These are phyloP conservation scores for Oceanodroma tethys DNA, from an alignment of 2,113 vertebrate species.

Conservation along the genomic window DNA sequence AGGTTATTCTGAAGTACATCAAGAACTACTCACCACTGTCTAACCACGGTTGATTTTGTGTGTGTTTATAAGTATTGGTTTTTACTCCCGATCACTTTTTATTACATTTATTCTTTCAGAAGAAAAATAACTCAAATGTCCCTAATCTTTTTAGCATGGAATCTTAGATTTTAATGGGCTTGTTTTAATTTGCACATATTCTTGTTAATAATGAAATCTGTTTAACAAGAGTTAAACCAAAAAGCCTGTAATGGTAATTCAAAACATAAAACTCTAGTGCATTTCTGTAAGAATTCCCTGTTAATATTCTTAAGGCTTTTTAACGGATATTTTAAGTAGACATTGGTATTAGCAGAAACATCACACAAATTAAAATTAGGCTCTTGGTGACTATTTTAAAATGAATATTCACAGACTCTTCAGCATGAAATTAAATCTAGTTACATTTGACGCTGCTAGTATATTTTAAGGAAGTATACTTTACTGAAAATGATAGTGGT, in stretches of 20 bases:
- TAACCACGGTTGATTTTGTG: not conserved
- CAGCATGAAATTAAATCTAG: conserved; percentile 58
- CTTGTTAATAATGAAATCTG: conserved; percentile 75
- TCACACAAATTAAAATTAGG: conserved; percentile 77
- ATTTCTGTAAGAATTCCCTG: conserved; percentile 66
- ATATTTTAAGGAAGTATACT: conserved; percentile 28
- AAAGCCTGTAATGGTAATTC: conserved; percentile 74
- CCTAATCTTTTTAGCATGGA: conserved; percentile 49
- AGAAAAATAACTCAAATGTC: conserved; percentile 9
- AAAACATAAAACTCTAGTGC: conserved; percentile 68
- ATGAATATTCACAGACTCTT: conserved; percentile 67
- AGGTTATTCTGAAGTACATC: not conserved
- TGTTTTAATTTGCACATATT: conserved; percentile 74
- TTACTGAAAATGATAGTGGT: not conserved
- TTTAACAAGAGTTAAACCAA: conserved; percentile 73
- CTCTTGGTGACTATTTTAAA: conserved; percentile 71
- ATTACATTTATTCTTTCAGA: conserved; percentile 23
- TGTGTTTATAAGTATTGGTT: not conserved
- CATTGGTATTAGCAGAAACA: conserved; percentile 71
- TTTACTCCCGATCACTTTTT: not conserved
- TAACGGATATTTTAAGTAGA: conserved; percentile 65
- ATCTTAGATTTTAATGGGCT: conserved; percentile 67
- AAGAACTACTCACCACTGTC: not conserved
- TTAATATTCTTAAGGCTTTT: conserved; percentile 76
- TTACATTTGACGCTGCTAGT: conserved; percentile 7